A percentile compares a stretch with the other conserved stretches of the same genome.
These are phyloP conservation scores for Psephotus haematonotus DNA, from an alignment of 2,113 vertebrate species.

Conservation along the genomic window DNA sequence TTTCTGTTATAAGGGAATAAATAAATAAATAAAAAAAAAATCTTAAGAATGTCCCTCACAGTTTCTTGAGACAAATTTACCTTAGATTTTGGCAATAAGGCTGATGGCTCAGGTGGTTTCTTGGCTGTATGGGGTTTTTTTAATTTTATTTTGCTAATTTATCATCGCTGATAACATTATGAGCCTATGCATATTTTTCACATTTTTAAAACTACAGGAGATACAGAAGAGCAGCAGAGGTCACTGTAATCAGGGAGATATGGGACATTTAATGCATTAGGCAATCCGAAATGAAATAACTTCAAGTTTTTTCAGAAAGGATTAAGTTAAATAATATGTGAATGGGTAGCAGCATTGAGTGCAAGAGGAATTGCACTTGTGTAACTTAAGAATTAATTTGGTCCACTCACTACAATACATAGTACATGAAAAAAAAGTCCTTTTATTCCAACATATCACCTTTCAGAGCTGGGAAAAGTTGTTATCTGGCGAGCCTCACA, in stretches of 20 bases:
- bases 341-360: neutral
- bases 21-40: neutral
- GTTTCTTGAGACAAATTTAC: neutral
- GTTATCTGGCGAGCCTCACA: neutral
- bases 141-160: neutral
- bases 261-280: neutral
- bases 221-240: neutral
- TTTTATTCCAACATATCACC: neutral
- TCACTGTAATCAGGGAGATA: neutral
- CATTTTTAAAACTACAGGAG: neutral
- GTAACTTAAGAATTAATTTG: neutral
- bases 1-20: neutral
- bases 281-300: neutral
- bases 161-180: neutral
- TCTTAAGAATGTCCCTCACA: neutral
- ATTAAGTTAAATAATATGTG: neutral
- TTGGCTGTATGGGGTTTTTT: accelerated
- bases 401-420: neutral
- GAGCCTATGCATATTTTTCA: neutral
- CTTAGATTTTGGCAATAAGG: neutral
- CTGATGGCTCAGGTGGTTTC: neutral
- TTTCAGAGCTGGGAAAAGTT: neutral
- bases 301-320: accelerated
- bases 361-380: neutral
- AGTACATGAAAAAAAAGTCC: neutral